Evolutionary conservation across 2,113 vertebrate genomes (phyloP).

Genomic region (Progne subis): DNA sequence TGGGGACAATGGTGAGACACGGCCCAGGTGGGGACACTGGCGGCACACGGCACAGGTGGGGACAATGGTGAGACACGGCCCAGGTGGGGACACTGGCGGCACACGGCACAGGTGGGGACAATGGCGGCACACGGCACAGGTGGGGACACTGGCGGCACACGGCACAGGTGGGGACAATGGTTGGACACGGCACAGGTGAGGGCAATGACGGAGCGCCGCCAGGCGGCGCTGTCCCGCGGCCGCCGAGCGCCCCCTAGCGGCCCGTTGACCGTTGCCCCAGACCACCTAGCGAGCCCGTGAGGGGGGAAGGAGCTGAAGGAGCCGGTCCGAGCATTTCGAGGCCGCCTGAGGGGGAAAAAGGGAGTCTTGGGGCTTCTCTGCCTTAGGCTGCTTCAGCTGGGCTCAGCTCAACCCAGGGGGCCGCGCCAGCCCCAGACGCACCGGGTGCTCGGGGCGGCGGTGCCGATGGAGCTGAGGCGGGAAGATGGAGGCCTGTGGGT

Average conservation of each 20-base stretch:
- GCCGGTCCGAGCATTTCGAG: rapidly evolving
- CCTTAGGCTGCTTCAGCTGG: neutral
- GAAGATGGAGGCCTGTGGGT: neutral
- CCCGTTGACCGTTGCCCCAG: neutral
- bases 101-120: too few relatives aligned
- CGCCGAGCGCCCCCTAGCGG: neutral
- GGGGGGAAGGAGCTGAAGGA: neutral
- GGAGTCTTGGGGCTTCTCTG: neutral
- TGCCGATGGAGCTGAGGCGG: neutral
- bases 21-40: too few relatives aligned
- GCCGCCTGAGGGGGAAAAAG: neutral
- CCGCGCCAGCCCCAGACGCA: rapidly evolving
- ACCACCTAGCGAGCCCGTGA: neutral
- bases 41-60: too few relatives aligned
- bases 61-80: too few relatives aligned
- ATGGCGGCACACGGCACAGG: too few relatives aligned
- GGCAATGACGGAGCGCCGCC: too few relatives aligned
- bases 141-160: too few relatives aligned
- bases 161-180: too few relatives aligned
- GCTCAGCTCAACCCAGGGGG: neutral
- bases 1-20: too few relatives aligned
- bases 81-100: too few relatives aligned
- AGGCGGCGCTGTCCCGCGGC: too few relatives aligned
- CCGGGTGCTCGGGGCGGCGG: neutral
- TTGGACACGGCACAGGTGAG: too few relatives aligned